Evolutionary conservation across 2,113 vertebrate species (phyloP).

Genomic region (Tapirus terrestris): DNA sequence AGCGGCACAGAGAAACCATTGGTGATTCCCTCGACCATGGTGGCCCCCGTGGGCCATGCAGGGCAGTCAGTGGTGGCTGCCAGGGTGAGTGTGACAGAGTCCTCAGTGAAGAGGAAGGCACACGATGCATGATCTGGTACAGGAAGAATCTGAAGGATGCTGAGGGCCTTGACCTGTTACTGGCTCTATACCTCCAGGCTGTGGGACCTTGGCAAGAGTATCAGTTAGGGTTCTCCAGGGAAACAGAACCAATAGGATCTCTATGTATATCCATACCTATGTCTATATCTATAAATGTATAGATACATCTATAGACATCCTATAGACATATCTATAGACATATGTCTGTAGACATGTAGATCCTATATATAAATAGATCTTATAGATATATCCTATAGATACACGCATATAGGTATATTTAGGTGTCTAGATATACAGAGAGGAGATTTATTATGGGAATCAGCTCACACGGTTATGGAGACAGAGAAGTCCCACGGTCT

Average conservation of each 20-base stretch:
- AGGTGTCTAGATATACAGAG: background rate
- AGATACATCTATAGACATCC: background rate
- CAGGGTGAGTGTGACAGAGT: background rate
- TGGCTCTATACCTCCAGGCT: background rate
- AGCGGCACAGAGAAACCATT: background rate
- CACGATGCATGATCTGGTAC: fast-evolving
- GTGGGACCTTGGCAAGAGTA: background rate
- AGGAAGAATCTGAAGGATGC: background rate
- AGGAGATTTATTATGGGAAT: background rate
- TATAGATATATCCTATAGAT: too few species aligned
- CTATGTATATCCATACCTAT: too few species aligned
- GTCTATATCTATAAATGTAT: background rate
- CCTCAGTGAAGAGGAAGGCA: background rate
- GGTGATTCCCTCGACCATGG: fast-evolving
- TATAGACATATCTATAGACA: background rate
- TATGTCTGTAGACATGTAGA: background rate
- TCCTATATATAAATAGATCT: too few species aligned
- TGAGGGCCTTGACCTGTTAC: background rate
- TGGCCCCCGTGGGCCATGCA: fast-evolving
- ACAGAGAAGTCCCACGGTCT: background rate
- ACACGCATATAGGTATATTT: too few species aligned
- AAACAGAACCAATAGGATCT: background rate
- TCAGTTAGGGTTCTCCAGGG: background rate
- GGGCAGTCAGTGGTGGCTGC: background rate
- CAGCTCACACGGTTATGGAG: background rate